Conservation (phyloP, 2,797 vertebrate genomes). For the Acropternis orthonyx region DNA sequence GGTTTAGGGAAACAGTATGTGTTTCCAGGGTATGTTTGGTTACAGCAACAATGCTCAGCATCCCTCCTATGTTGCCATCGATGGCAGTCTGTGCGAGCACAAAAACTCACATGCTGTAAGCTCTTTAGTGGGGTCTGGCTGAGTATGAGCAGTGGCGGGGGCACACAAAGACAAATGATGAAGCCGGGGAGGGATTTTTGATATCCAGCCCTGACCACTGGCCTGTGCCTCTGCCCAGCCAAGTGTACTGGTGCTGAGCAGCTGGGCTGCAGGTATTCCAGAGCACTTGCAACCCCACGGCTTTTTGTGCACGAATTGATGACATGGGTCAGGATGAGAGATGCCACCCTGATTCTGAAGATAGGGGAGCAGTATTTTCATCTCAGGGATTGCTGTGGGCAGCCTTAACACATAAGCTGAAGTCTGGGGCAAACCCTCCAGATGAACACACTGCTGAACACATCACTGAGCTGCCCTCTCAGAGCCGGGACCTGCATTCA, state of each 20-base stretch:
- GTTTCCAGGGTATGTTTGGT: neutral
- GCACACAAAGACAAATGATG: neutral
- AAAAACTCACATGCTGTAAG: neutral
- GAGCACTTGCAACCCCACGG: neutral
- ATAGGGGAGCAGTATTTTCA: neutral
- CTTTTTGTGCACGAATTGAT: neutral
- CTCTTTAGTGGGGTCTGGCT: neutral
- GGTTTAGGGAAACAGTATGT: neutral
- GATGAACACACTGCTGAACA: neutral
- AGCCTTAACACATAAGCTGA: neutral
- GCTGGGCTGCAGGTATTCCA: fast-evolving
- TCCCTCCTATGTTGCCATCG: fast-evolving
- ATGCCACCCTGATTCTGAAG: neutral
- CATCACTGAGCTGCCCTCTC: neutral
- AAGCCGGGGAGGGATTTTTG: neutral
- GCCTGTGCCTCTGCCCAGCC: neutral
- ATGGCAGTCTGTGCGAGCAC: neutral
- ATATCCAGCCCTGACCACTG: neutral
- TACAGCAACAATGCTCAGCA: neutral
- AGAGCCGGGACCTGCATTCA: neutral
- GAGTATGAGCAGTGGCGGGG: neutral
- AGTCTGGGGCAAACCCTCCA: neutral
- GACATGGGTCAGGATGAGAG: neutral
- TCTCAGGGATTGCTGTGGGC: neutral
- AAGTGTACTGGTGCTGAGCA: neutral